These are phyloP conservation scores for Metallyticus violacea DNA, from an alignment of 2,888 invertebrate genomes.

Conservation along the genomic window DNA sequence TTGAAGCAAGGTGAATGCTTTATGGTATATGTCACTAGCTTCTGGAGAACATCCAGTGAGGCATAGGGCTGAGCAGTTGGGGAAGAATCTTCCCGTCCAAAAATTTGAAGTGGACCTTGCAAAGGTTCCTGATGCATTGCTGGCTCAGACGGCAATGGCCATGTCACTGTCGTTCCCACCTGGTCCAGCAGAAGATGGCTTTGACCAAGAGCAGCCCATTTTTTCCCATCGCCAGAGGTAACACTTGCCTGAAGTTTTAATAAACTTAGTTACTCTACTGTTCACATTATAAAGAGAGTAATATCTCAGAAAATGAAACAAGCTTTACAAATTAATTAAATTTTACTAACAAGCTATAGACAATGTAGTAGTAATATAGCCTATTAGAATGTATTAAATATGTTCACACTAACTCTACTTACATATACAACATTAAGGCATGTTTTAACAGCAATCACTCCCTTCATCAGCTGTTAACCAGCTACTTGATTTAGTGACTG, in stretches of 20 bases:
- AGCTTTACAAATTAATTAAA: too few relatives aligned
- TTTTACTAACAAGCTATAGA: too few relatives aligned
- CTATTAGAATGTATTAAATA: too few relatives aligned
- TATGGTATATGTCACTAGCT: conserved; percentile 58
- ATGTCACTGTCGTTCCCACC: conserved; percentile 55
- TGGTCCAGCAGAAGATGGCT: conserved; percentile 63
- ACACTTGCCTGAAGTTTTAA: conserved; percentile 48
- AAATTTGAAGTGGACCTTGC: conserved; percentile 46
- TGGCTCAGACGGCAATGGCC: conserved; percentile 46
- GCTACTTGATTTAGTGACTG: too few relatives aligned
- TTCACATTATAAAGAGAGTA: too few relatives aligned
- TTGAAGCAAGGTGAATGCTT: conserved; percentile 56
- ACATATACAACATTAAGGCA: too few relatives aligned
- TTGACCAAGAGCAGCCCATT: conserved; percentile 62
- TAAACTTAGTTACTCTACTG: too few relatives aligned
- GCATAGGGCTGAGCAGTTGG: conserved; percentile 37
- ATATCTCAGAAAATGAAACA: too few relatives aligned
- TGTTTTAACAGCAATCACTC: too few relatives aligned
- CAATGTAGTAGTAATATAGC: too few relatives aligned
- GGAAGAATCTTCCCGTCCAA: conserved; percentile 36
- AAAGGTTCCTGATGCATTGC: conserved; percentile 41
- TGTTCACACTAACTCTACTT: too few relatives aligned
- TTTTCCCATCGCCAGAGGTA: conserved; percentile 53
- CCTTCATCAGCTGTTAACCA: too few relatives aligned
- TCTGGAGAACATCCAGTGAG: conserved; percentile 46